Percentiles rank a stretch among this genome's conserved stretches.
Evolutionary conservation across 2,888 invertebrate species (phyloP).

Genomic region (Coenonympha glycerion): DNA sequence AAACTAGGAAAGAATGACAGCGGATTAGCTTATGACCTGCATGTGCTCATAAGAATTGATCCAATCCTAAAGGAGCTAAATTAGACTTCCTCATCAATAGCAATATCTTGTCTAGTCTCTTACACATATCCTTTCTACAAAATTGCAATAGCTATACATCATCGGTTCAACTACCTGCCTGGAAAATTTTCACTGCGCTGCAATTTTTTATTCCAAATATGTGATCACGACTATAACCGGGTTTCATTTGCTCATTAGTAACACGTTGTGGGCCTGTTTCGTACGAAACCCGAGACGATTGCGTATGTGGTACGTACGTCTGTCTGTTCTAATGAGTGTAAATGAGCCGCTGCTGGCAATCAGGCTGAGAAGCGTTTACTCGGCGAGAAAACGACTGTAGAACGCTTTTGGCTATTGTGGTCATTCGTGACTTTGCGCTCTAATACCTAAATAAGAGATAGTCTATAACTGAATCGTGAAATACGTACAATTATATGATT

Average conservation of each 20-base stretch:
- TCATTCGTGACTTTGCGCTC: conserved; percentile 67
- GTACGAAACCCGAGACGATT: conserved; percentile 16
- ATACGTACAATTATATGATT: not conserved
- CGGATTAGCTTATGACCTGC: too few relatives aligned
- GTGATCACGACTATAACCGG: conserved; percentile 20
- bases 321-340: conserved; percentile 34
- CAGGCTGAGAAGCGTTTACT: conserved; percentile 41
- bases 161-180: not conserved
- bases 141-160: not conserved
- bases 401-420: conserved; percentile 45
- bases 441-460: conserved; percentile 43
- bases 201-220: conserved; percentile 1
- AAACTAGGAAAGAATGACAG: too few relatives aligned
- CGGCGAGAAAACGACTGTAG: conserved; percentile 27
- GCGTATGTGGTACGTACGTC: conserved; percentile 22
- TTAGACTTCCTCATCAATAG: too few relatives aligned
- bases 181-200: conserved; percentile 1
- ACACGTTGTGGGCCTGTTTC: conserved; percentile 11
- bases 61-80: too few relatives aligned
- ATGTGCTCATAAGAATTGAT: too few relatives aligned
- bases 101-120: not conserved
- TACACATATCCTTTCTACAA: not conserved
- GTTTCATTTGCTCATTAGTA: conserved; percentile 20
- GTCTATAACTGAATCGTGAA: not conserved
- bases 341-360: conserved; percentile 39